A percentile compares a stretch with the other conserved stretches of the same genome.
Conservation (phyloP, 2,888 invertebrate species). For the Elmis aenea region DNA sequence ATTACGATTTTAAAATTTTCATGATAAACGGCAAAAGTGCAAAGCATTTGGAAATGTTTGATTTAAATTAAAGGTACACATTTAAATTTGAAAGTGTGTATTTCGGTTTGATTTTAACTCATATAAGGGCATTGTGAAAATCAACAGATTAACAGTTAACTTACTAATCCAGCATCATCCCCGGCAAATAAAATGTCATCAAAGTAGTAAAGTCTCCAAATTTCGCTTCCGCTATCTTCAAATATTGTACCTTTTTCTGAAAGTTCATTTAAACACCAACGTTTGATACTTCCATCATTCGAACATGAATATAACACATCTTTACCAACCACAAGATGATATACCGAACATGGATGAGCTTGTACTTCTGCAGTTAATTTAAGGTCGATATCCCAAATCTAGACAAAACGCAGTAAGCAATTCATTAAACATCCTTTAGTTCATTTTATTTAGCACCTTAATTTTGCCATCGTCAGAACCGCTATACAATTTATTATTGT, state of each 20-base stretch:
- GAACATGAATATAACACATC: conserved; percentile 57
- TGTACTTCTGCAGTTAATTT: conserved; percentile 44
- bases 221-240: conserved; percentile 48
- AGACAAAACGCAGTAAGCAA: conserved; percentile 21
- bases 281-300: conserved; percentile 58
- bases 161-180: conserved; percentile 60
- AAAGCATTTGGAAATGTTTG: no score
- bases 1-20: no score
- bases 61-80: no score
- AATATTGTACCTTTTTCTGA: conserved; percentile 36
- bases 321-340: conserved; percentile 54
- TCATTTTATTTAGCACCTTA: no score
- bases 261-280: conserved; percentile 52
- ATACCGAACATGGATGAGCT: conserved; percentile 59
- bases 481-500: conserved; percentile 35
- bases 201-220: conserved; percentile 42
- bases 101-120: no score
- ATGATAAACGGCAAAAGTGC: no score
- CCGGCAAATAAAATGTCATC: conserved; percentile 52
- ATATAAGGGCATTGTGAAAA: no score
- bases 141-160: no score
- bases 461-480: conserved; percentile 41
- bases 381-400: conserved; percentile 50
- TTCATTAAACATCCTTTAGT: no score
- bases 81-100: no score